phyloP scores from a whole-genome alignment of 2,113 vertebrate genomes.

The Microcebus ravelobensis region DNA sequence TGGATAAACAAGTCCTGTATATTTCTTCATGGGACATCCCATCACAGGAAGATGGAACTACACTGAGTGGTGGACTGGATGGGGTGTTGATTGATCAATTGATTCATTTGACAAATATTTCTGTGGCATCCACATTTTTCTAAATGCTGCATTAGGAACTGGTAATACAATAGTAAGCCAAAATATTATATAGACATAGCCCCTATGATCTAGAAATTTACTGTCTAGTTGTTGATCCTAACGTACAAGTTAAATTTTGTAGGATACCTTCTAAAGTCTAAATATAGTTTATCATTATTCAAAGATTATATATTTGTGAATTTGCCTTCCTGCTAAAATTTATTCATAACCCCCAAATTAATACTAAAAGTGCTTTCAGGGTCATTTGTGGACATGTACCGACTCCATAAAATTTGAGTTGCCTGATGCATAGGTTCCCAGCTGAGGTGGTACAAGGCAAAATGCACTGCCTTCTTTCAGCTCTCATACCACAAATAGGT shows the following conservation, averaged over 20 bases:
- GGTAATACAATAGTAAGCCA: not conserved
- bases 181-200: not conserved
- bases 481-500: not conserved
- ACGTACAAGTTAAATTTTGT: not conserved
- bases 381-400: not conserved
- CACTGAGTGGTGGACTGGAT: not conserved
- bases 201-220: not conserved
- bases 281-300: not conserved
- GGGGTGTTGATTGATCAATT: not conserved
- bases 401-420: not conserved
- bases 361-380: not conserved
- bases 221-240: not conserved
- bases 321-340: not conserved
- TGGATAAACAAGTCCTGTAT: not conserved
- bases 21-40: not conserved
- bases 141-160: not conserved
- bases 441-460: not conserved
- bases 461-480: not conserved
- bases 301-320: not conserved
- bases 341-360: not conserved
- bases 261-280: not conserved
- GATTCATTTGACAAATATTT: not conserved
- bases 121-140: not conserved
- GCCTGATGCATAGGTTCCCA: accelerated
- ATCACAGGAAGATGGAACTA: not conserved